Evolutionary conservation across 2,888 invertebrate genomes (phyloP).

Genomic region (Noctuana brunneofusca): DNA sequence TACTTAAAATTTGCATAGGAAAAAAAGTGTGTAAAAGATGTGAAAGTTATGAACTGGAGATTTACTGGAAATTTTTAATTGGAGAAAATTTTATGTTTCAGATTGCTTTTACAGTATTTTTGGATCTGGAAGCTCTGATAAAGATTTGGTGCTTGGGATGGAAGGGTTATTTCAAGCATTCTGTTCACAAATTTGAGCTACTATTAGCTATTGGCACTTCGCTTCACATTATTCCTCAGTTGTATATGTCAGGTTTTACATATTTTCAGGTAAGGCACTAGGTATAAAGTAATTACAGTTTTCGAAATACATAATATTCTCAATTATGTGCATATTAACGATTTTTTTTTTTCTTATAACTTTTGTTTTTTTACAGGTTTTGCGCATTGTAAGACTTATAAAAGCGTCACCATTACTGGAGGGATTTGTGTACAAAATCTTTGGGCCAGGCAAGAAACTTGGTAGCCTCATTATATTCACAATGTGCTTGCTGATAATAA

Average conservation of each 20-base stretch:
- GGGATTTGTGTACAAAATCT: constrained; percentile 98
- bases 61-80: neutral
- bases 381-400: constrained; percentile 96
- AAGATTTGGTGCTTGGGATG: constrained; percentile 99
- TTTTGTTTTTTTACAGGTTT: constrained; percentile 84
- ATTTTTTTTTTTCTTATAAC: neutral
- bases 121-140: constrained; percentile 96
- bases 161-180: constrained; percentile 96
- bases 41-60: no score
- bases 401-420: constrained; percentile 99
- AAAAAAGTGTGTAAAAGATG: no score
- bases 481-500: constrained; percentile 98
- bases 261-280: constrained; percentile 92
- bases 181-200: constrained; percentile 98
- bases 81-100: constrained; percentile 57
- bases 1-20: no score
- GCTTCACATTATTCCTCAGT: constrained; percentile 94
- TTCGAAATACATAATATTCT: neutral
- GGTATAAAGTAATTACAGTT: neutral
- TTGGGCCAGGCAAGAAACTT: constrained; percentile 97
- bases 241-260: constrained; percentile 96
- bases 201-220: constrained; percentile 96
- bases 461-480: constrained; percentile 99
- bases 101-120: constrained; percentile 96
- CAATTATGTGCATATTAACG: no score